A percentile compares a stretch with the other conserved stretches of the same genome.
Evolutionary conservation across 1,140 invertebrate species (phyloP).

Genomic region (Choristoneura fumiferana): DNA sequence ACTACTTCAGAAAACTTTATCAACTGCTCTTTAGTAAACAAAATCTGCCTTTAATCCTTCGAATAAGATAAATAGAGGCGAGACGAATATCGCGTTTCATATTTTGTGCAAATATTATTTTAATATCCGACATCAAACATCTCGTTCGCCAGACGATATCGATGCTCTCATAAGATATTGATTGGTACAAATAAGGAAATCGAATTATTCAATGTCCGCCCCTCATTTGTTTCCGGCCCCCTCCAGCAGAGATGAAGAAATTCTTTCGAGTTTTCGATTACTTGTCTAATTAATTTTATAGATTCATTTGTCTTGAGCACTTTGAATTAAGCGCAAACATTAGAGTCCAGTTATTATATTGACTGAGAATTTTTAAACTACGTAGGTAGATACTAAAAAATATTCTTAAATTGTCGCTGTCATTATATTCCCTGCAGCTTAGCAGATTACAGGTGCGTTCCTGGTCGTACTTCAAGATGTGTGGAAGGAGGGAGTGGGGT

Average conservation of each 20-base stretch:
- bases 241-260: conserved; percentile 74
- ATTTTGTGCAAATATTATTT: conserved; percentile 23
- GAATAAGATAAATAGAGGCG: conserved; percentile 3
- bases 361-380: too few relatives aligned
- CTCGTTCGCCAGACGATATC: conserved; percentile 42
- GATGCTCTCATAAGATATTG: conserved; percentile 71
- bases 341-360: conserved; percentile 29
- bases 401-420: too few relatives aligned
- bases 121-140: conserved; percentile 30
- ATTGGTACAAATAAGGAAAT: conserved; percentile 78
- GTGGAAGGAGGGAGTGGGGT: conserved; percentile 21
- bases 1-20: conserved; percentile 6
- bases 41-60: not conserved
- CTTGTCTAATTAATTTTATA: conserved; percentile 79
- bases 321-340: conserved; percentile 56
- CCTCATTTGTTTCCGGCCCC: conserved; percentile 74
- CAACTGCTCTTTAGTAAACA: not conserved
- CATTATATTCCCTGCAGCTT: too few relatives aligned
- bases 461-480: conserved; percentile 23
- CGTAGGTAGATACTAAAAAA: too few relatives aligned
- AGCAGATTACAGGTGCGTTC: conserved; percentile 19
- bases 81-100: not conserved
- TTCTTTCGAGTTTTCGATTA: conserved; percentile 79
- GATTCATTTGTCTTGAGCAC: conserved; percentile 73
- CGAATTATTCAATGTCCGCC: conserved; percentile 78